Conservation (phyloP, 2,113 vertebrate genomes). For the Alces alces region DNA sequence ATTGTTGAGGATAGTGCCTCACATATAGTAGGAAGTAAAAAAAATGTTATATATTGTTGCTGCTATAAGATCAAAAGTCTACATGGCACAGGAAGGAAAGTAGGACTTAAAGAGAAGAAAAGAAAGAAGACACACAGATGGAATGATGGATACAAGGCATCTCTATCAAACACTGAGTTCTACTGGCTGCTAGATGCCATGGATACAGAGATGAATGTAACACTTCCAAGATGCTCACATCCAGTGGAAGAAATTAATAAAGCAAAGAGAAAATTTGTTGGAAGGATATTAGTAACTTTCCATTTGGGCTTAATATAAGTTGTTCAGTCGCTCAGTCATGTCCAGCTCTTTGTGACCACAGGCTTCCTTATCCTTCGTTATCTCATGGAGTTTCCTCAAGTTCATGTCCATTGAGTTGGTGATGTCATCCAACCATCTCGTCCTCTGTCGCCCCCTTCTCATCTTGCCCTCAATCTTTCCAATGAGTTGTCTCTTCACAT, state of each 20-base stretch:
- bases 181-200: not conserved
- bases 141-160: not conserved
- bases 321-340: not conserved
- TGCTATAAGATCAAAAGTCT: not conserved
- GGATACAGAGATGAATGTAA: not conserved
- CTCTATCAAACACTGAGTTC: not conserved
- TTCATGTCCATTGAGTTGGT: not conserved
- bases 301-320: not conserved
- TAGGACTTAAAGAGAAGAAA: not conserved
- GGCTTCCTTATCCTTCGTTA: not conserved
- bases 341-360: not conserved
- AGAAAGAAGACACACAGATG: not conserved
- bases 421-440: not conserved
- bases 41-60: not conserved
- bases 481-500: not conserved
- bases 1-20: not conserved
- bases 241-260: not conserved
- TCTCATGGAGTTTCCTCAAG: not conserved
- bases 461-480: not conserved
- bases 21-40: not conserved
- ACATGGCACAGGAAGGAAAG: not conserved
- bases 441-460: accelerated
- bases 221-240: not conserved
- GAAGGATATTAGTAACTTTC: not conserved
- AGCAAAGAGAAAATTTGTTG: not conserved